phyloP scores from a whole-genome alignment of 2,888 invertebrate genomes.

The Hypsopygia costalis region DNA sequence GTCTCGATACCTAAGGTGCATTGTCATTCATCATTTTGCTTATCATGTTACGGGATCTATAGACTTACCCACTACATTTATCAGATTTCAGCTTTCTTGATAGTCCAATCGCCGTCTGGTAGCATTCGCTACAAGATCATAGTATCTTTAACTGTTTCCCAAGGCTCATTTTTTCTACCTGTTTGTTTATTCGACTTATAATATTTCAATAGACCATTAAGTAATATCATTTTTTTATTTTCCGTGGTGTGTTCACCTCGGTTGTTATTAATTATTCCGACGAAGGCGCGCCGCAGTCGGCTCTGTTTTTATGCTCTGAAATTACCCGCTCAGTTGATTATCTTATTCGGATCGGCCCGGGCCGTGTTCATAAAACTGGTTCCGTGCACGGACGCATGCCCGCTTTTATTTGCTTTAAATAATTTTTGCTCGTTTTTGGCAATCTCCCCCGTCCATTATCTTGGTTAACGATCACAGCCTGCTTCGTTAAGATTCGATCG shows the following conservation, averaged over 20 bases:
- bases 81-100: slow-evolving; percentile 44
- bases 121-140: slow-evolving; percentile 41
- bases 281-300: slow-evolving; percentile 43
- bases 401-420: slow-evolving; percentile 75
- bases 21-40: slow-evolving; percentile 70
- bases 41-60: slow-evolving; percentile 52
- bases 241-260: slow-evolving; percentile 38
- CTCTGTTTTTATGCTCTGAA: slow-evolving; percentile 59
- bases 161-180: slow-evolving; percentile 5
- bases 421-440: slow-evolving; percentile 76
- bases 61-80: slow-evolving; percentile 38
- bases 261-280: slow-evolving; percentile 61
- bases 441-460: slow-evolving; percentile 68
- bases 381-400: slow-evolving; percentile 54
- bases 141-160: slow-evolving; percentile 7
- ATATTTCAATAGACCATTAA: slow-evolving; percentile 10
- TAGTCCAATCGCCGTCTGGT: slow-evolving; percentile 43
- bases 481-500: slow-evolving; percentile 71
- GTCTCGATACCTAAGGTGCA: slow-evolving; percentile 42
- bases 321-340: slow-evolving; percentile 69
- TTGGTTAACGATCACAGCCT: slow-evolving; percentile 64
- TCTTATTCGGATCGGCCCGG: slow-evolving; percentile 65
- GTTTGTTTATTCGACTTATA: slow-evolving; percentile 8
- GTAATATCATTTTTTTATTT: slow-evolving; percentile 19
- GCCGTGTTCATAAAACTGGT: slow-evolving; percentile 54